phyloP scores from a whole-genome alignment of 2,797 vertebrate genomes.

The Rhadinocentrus ornatus region DNA sequence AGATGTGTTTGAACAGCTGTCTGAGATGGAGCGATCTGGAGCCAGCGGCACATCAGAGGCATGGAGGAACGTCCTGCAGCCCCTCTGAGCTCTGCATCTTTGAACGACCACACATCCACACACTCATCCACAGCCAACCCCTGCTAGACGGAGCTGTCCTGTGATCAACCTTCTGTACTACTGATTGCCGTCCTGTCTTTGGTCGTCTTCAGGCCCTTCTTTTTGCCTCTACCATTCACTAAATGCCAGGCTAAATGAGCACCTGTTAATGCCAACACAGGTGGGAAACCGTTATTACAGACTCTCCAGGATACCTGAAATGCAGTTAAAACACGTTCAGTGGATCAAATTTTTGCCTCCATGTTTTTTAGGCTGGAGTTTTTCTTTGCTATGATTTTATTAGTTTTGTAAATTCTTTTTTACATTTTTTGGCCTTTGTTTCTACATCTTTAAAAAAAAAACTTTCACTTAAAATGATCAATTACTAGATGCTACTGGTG shows the following conservation, averaged over 20 bases:
- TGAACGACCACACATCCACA: background rate
- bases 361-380: conserved; percentile 48
- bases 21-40: conserved; percentile 89
- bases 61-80: conserved; percentile 83
- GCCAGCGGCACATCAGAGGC: conserved; percentile 65
- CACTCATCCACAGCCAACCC: conserved; percentile 17
- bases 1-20: conserved; percentile 95
- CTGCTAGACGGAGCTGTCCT: conserved; percentile 25
- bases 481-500: conserved; percentile 61
- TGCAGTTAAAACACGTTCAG: conserved; percentile 54
- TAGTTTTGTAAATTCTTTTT: conserved; percentile 63
- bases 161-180: conserved; percentile 68
- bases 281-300: conserved; percentile 21
- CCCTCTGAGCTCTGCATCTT: conserved; percentile 70
- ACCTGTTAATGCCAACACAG: conserved; percentile 30
- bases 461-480: conserved; percentile 57
- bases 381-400: conserved; percentile 67
- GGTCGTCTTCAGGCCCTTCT: conserved; percentile 63
- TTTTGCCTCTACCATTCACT: conserved; percentile 28
- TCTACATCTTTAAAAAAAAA: conserved; percentile 44
- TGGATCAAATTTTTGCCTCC: conserved; percentile 57
- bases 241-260: conserved; percentile 27
- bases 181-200: conserved; percentile 69
- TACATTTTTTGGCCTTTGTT: background rate
- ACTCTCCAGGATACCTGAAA: conserved; percentile 45